A percentile compares a stretch with the other conserved stretches of the same genome.
These are phyloP conservation scores for Tyrophagus putrescentiae DNA, from an alignment of 1,140 invertebrate species.

Conservation along the genomic window DNA sequence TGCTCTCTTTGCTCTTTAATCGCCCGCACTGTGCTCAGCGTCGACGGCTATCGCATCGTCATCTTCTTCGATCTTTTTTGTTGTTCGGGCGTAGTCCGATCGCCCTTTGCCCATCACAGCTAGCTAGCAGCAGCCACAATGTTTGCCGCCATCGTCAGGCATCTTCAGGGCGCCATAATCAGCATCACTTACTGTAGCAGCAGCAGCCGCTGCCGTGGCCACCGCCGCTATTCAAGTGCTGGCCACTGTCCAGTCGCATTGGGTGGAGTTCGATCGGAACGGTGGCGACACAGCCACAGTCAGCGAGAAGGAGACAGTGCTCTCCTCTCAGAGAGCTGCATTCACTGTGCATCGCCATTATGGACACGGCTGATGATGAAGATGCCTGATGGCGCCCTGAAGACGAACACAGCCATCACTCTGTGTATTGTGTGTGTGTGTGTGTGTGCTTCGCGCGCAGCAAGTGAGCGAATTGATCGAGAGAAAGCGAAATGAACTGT, in stretches of 20 bases:
- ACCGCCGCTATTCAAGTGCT: background rate
- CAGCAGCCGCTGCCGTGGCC: background rate
- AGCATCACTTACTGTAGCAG: conserved; percentile 14
- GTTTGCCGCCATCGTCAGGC: background rate
- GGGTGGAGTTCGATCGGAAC: conserved; percentile 6
- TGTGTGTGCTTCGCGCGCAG: too few relatives aligned
- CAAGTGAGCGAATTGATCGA: too few relatives aligned
- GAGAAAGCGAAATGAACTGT: too few relatives aligned
- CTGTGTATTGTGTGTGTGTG: too few relatives aligned
- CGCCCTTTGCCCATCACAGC: conserved; percentile 8
- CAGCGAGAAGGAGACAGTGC: too few relatives aligned
- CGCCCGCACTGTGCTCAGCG: background rate
- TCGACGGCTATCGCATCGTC: conserved; percentile 1
- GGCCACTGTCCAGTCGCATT: conserved; percentile 11
- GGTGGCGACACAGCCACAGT: background rate
- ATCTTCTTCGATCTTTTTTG: conserved; percentile 1
- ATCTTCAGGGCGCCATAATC: conserved; percentile 13
- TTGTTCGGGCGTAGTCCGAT: conserved; percentile 10
- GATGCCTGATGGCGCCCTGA: background rate
- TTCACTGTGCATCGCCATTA: too few relatives aligned
- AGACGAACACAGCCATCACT: too few relatives aligned
- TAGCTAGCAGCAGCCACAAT: background rate
- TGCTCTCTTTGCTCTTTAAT: too few relatives aligned
- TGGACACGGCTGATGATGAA: too few relatives aligned
- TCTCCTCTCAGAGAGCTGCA: too few relatives aligned